Conservation (phyloP, 2,888 invertebrate species). For the Tetranychus truncatus region DNA sequence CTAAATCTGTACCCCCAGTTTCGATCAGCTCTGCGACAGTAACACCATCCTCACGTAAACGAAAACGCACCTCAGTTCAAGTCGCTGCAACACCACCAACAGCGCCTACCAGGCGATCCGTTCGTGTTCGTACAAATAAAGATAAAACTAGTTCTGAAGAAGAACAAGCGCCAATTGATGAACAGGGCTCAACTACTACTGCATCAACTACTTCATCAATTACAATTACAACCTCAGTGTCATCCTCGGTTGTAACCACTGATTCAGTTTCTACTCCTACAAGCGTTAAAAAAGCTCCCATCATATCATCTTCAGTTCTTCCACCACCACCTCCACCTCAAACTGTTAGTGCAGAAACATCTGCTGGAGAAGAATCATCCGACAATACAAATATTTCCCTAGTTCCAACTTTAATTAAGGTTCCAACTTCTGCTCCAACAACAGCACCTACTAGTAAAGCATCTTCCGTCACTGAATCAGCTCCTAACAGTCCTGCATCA, state of each 20-base stretch:
- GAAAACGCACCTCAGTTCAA: background rate
- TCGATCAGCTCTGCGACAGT: background rate
- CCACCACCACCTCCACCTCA: background rate
- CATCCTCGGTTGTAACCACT: background rate
- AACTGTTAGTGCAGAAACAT: constrained; percentile 7
- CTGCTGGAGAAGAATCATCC: constrained; percentile 21
- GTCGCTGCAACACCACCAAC: background rate
- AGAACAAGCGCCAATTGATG: background rate
- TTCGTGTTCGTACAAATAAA: background rate
- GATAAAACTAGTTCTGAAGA: background rate
- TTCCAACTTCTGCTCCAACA: background rate
- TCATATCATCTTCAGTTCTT: background rate
- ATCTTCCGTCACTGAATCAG: constrained; percentile 16
- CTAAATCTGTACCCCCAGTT: background rate
- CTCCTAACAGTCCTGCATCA: constrained; percentile 25
- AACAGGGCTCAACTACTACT: background rate
- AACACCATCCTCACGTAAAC: background rate
- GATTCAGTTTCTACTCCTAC: background rate
- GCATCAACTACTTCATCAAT: background rate
- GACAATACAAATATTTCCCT: constrained; percentile 9
- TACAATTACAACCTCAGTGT: background rate
- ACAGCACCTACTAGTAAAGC: constrained; percentile 4
- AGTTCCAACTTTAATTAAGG: background rate
- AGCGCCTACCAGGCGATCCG: constrained; percentile 5
- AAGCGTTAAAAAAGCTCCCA: background rate